Conservation (phyloP, 2,113 vertebrate species). For the Saguinus imperator region DNA sequence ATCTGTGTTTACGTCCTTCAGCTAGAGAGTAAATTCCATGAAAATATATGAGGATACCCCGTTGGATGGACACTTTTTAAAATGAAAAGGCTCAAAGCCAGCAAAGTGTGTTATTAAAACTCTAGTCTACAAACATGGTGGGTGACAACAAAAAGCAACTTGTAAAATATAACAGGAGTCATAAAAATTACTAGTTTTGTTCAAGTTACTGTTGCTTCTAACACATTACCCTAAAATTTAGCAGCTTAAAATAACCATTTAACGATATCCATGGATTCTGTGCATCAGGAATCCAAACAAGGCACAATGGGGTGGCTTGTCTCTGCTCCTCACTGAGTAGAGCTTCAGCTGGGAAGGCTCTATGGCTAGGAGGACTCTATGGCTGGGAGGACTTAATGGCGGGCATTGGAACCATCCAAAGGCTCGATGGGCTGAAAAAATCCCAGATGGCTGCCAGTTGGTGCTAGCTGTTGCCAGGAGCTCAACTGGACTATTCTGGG, state of each 20-base stretch:
- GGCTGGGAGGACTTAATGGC: neutral
- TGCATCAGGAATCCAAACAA: neutral
- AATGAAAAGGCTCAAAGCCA: neutral
- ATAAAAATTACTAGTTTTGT: neutral
- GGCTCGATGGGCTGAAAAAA: neutral
- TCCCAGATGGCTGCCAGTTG: neutral
- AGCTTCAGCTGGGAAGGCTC: neutral
- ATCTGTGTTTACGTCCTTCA: neutral
- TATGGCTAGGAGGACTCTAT: neutral
- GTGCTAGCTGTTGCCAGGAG: neutral
- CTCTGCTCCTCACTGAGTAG: neutral
- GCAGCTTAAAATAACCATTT: neutral
- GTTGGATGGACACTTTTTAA: neutral
- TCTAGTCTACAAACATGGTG: neutral
- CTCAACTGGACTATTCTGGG: neutral
- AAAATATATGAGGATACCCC: neutral
- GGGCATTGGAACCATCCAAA: neutral
- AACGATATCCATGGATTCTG: neutral
- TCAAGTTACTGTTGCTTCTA: neutral
- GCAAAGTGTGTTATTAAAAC: neutral
- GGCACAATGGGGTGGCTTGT: neutral
- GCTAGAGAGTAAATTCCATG: neutral
- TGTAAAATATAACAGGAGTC: neutral
- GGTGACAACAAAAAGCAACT: neutral
- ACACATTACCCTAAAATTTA: neutral